A percentile compares a stretch with the other conserved stretches of the same genome.
phyloP scores from a whole-genome alignment of 1,140 invertebrate genomes.

The Euwallacea similis region DNA sequence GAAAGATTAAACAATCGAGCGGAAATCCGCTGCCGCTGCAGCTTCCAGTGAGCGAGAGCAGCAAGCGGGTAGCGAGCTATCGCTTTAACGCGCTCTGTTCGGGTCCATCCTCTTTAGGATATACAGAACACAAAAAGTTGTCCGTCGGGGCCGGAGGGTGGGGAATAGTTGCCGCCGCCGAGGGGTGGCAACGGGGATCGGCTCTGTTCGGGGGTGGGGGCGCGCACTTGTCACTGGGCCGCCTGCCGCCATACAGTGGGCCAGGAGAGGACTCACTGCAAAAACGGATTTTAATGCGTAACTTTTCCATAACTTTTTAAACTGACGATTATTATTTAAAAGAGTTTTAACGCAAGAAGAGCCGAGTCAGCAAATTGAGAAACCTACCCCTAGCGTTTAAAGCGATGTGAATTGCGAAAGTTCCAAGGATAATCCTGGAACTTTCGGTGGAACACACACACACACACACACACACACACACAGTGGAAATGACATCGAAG shows the following conservation, averaged over 20 bases:
- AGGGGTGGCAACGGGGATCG: conserved; percentile 39
- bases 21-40: conserved; percentile 28
- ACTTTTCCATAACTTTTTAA: too few species aligned
- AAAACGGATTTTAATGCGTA: too few species aligned
- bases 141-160: conserved; percentile 46
- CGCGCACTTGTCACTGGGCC: conserved; percentile 51
- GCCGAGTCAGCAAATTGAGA: too few species aligned
- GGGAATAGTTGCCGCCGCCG: conserved; percentile 36
- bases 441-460: too few species aligned
- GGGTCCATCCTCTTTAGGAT: conserved; percentile 49
- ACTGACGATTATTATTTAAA: too few species aligned
- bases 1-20: conserved; percentile 34
- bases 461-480: too few species aligned
- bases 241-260: conserved; percentile 30
- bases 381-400: too few species aligned
- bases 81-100: conserved; percentile 27
- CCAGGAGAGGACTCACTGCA: too few species aligned
- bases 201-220: conserved; percentile 35
- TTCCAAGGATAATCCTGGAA: too few species aligned
- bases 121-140: conserved; percentile 53
- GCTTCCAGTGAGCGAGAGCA: not conserved
- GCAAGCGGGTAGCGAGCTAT: conserved; percentile 27
- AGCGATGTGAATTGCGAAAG: too few species aligned
- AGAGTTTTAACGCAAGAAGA: too few species aligned
- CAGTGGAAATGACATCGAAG: too few species aligned